A percentile compares a stretch with the other conserved stretches of the same genome.
Conservation (phyloP, 2,888 invertebrate genomes). For the Leptopilina drosophilae region DNA sequence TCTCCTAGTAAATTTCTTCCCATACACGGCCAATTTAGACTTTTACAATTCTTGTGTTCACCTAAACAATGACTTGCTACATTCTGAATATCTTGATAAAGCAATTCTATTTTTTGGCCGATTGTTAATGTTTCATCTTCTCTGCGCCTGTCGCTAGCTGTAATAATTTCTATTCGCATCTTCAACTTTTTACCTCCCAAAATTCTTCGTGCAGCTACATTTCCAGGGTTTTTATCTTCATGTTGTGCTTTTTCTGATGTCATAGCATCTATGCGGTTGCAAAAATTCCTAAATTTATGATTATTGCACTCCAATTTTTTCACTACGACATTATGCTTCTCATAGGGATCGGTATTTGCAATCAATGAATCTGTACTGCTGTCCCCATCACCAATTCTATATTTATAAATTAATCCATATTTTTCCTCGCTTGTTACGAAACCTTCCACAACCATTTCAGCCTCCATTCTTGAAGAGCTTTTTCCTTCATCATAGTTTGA, state of each 20-base stretch:
- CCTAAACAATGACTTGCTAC: neutral
- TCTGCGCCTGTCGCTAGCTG: neutral
- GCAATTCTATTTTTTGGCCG: no score
- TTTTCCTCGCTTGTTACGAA: neutral
- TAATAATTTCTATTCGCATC: neutral
- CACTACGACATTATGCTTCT: neutral
- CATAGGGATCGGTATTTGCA: no score
- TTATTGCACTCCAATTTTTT: neutral
- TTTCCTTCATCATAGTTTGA: neutral
- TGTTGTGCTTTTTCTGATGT: neutral
- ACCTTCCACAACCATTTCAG: neutral
- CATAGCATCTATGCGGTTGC: neutral
- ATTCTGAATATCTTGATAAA: neutral
- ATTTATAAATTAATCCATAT: neutral
- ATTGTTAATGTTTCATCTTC: no score
- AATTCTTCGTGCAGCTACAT: neutral
- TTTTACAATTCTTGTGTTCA: neutral
- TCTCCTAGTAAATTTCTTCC: neutral
- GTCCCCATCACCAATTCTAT: neutral
- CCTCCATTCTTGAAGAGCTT: neutral
- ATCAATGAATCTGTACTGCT: no score
- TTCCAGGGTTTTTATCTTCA: neutral
- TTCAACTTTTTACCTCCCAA: neutral
- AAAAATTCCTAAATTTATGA: conserved; percentile 1
- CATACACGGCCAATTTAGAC: neutral